Conservation (phyloP, 2,888 invertebrate species). For the Tipula vernalis region DNA sequence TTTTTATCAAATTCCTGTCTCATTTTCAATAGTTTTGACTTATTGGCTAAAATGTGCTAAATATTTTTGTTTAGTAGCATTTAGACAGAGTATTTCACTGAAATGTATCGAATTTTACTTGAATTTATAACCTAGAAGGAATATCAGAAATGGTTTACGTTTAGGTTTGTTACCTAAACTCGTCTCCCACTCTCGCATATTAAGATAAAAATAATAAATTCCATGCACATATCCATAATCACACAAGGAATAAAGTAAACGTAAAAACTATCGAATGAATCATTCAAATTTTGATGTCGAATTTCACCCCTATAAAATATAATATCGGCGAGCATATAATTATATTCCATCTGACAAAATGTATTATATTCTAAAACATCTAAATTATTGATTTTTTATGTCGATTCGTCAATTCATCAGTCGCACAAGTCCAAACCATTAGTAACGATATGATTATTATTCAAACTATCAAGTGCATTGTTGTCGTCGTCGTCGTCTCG, state of each 20-base stretch:
- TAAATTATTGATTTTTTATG: background rate
- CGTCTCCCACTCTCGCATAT: background rate
- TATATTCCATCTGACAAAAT: background rate
- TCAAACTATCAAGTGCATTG: background rate
- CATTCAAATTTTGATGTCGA: background rate
- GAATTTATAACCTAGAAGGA: no score
- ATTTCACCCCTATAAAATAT: background rate
- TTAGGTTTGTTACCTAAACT: no score
- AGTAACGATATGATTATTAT: background rate
- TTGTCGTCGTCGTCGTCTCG: background rate
- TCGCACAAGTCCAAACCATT: background rate
- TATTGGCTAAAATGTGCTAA: no score
- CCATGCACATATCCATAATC: background rate
- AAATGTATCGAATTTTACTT: no score
- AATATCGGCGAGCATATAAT: background rate
- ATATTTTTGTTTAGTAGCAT: no score
- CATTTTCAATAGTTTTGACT: no score
- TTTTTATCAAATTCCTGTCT: no score
- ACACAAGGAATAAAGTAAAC: background rate
- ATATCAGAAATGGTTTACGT: no score
- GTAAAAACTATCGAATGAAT: background rate
- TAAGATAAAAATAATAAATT: background rate
- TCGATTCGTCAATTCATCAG: background rate
- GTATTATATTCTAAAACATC: background rate
- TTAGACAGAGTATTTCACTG: no score